Evolutionary conservation across 2,797 vertebrate genomes (phyloP).

Genomic region (Dendrocincla tyrannina): DNA sequence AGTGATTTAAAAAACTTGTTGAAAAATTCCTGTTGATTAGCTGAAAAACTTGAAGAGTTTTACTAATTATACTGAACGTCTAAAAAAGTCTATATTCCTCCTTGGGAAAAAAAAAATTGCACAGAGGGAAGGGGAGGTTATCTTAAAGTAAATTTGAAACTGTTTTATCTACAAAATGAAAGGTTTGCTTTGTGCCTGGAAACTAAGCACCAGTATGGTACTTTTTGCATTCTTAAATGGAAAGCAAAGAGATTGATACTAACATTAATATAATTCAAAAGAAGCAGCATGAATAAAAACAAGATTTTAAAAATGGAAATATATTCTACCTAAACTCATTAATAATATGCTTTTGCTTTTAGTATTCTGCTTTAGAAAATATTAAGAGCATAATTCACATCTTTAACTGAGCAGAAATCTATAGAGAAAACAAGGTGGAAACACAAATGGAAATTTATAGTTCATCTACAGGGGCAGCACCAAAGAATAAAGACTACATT

Average conservation of each 20-base stretch:
- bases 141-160: neutral
- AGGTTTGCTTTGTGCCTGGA: neutral
- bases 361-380: neutral
- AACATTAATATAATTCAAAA: neutral
- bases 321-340: neutral
- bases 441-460: neutral
- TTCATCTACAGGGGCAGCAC: neutral
- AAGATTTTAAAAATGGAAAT: constrained; percentile 8
- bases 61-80: neutral
- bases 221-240: neutral
- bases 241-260: neutral
- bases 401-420: neutral
- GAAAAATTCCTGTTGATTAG: neutral
- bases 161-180: neutral
- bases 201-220: neutral
- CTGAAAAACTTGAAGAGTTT: neutral
- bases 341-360: neutral
- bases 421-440: neutral
- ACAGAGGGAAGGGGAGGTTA: neutral
- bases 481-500: neutral
- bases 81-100: neutral
- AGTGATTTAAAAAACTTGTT: neutral
- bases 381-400: neutral
- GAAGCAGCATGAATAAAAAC: neutral
- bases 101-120: accelerated